Percentiles rank a stretch among this genome's conserved stretches.
These are phyloP conservation scores for Xylocampa areola DNA, from an alignment of 2,888 invertebrate species.

Conservation along the genomic window DNA sequence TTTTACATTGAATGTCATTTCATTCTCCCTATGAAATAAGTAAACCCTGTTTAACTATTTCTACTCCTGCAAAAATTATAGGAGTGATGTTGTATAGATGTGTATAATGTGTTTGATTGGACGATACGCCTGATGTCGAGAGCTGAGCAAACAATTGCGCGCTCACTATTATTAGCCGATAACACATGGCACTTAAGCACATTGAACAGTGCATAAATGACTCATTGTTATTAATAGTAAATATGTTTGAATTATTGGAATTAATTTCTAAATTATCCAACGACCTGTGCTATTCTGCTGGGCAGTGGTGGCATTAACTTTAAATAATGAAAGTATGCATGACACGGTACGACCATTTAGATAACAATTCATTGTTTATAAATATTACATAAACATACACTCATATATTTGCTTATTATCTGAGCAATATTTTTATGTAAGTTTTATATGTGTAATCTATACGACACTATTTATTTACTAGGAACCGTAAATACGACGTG, in stretches of 20 bases:
- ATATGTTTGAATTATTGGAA: slow-evolving; percentile 31
- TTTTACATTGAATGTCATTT: too few relatives aligned
- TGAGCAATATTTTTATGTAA: too few relatives aligned
- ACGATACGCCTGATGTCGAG: slow-evolving; percentile 25
- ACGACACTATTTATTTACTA: too few relatives aligned
- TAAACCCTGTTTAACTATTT: background rate
- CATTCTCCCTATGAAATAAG: too few relatives aligned
- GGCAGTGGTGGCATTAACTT: background rate
- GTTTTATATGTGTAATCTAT: too few relatives aligned
- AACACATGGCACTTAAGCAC: slow-evolving; percentile 10
- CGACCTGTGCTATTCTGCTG: slow-evolving; percentile 1
- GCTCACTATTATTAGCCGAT: slow-evolving; percentile 36
- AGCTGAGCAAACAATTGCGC: slow-evolving; percentile 32
- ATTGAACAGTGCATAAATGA: slow-evolving; percentile 36
- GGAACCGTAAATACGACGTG: too few relatives aligned
- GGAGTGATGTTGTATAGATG: slow-evolving; percentile 13
- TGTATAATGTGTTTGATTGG: slow-evolving; percentile 15
- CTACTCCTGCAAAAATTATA: slow-evolving; percentile 11
- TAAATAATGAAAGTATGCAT: background rate
- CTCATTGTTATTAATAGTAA: slow-evolving; percentile 26
- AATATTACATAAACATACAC: too few relatives aligned
- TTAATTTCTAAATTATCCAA: slow-evolving; percentile 17
- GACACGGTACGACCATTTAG: too few relatives aligned
- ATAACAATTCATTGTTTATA: too few relatives aligned
- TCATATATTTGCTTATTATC: too few relatives aligned